Percentiles rank a stretch among this genome's conserved stretches.
phyloP scores from a whole-genome alignment of 2,888 invertebrate species.

The Priocnemis perturbator region DNA sequence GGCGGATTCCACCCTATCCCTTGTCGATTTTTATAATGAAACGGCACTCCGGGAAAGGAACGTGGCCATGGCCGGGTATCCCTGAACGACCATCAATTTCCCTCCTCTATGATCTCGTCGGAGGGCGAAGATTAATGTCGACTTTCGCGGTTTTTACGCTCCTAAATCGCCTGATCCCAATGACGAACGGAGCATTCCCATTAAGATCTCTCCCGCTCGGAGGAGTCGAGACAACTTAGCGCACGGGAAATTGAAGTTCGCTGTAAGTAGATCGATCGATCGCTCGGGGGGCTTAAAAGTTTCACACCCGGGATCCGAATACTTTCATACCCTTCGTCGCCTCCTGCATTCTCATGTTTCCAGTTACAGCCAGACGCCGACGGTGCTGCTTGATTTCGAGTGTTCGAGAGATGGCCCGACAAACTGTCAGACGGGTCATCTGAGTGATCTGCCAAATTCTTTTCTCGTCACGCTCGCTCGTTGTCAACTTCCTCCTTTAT shows the following conservation, averaged over 20 bases:
- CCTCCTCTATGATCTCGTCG: constrained; percentile 47
- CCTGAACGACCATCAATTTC: constrained; percentile 54
- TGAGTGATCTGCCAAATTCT: too few relatives aligned
- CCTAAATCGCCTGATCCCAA: constrained; percentile 16
- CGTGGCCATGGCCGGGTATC: constrained; percentile 35
- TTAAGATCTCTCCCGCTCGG: neutral
- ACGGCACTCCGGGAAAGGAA: constrained; percentile 33
- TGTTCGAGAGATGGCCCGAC: too few relatives aligned
- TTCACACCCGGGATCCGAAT: constrained; percentile 10
- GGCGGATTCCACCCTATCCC: constrained; percentile 35
- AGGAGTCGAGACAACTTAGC: constrained; percentile 2
- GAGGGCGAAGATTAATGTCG: constrained; percentile 53
- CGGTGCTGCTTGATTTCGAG: too few relatives aligned
- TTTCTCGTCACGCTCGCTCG: too few relatives aligned
- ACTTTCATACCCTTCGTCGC: too few relatives aligned
- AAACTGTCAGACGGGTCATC: too few relatives aligned
- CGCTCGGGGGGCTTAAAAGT: constrained; percentile 12
- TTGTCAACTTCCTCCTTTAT: too few relatives aligned
- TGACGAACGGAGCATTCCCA: constrained; percentile 16
- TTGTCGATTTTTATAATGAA: constrained; percentile 61
- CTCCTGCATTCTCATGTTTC: too few relatives aligned
- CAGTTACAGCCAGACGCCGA: too few relatives aligned
- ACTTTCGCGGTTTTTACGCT: constrained; percentile 42
- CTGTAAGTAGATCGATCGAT: constrained; percentile 45
- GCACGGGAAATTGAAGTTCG: constrained; percentile 37